These are phyloP conservation scores for Myripristis jacobus DNA, from an alignment of 2,797 vertebrate genomes.

Conservation along the genomic window DNA sequence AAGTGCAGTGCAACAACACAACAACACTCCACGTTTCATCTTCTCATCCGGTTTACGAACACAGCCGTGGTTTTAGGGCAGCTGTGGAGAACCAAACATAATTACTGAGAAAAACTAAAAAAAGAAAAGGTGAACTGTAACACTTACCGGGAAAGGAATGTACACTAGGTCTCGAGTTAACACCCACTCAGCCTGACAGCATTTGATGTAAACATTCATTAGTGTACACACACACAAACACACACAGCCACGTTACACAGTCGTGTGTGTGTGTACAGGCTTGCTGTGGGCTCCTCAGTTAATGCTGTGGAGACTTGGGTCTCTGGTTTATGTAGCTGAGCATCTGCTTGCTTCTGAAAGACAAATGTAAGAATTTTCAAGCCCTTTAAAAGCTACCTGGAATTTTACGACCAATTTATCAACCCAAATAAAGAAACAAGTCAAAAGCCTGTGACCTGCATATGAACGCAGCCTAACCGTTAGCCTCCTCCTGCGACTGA, in stretches of 20 bases:
- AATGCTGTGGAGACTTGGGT: neutral
- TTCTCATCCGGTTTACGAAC: constrained; percentile 56
- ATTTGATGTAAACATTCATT: constrained; percentile 72
- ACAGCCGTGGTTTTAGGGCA: constrained; percentile 55
- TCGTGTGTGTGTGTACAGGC: neutral
- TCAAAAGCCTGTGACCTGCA: too few relatives aligned
- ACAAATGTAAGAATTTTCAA: constrained; percentile 9
- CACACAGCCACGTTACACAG: neutral
- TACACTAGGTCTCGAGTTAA: constrained; percentile 50
- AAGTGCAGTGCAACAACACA: neutral
- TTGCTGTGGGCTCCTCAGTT: constrained; percentile 21
- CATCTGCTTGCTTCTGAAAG: neutral
- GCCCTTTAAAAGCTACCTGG: neutral
- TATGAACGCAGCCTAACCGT: too few relatives aligned
- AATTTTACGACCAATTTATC: neutral
- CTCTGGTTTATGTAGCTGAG: neutral
- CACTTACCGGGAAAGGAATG: constrained; percentile 55
- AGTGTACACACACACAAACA: constrained; percentile 29
- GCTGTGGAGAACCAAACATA: constrained; percentile 53
- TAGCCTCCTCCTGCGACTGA: too few relatives aligned
- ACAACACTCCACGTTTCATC: constrained; percentile 37
- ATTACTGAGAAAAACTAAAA: constrained; percentile 61
- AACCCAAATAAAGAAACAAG: constrained; percentile 5
- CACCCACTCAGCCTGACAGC: constrained; percentile 65
- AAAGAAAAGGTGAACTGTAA: constrained; percentile 56